These are phyloP conservation scores for Paramisgurnus dabryanus DNA, from an alignment of 2,113 vertebrate species.

Conservation along the genomic window DNA sequence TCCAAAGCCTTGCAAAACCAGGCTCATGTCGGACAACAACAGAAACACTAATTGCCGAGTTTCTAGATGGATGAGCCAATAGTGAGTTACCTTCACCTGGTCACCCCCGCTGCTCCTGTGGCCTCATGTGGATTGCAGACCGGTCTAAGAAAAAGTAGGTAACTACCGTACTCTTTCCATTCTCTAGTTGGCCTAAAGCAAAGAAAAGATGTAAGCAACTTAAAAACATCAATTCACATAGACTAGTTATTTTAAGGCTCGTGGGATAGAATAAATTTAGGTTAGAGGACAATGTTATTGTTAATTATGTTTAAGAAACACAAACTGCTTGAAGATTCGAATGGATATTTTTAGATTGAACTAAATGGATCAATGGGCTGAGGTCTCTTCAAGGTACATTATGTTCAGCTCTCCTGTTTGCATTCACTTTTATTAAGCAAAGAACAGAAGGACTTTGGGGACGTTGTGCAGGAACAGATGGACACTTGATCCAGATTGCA, in stretches of 20 bases:
- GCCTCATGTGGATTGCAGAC: constrained; percentile 22
- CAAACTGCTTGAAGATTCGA: too few relatives aligned
- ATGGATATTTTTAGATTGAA: too few relatives aligned
- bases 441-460: neutral
- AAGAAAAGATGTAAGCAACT: neutral
- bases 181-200: neutral
- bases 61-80: constrained; percentile 35
- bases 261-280: neutral
- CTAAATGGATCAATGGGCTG: neutral
- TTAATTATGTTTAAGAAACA: neutral
- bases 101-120: constrained; percentile 10
- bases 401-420: neutral
- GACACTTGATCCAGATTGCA: constrained; percentile 7
- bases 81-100: constrained; percentile 23
- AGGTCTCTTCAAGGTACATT: neutral
- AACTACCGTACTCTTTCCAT: too few relatives aligned
- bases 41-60: constrained; percentile 24
- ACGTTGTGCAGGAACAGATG: constrained; percentile 13
- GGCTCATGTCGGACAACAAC: neutral
- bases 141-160: neutral
- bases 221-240: neutral
- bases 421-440: neutral
- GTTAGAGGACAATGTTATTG: neutral
- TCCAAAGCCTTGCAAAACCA: constrained; percentile 5
- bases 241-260: neutral